Conservation (phyloP, 2,113 vertebrate genomes). For the Atrichornis clamosus region DNA sequence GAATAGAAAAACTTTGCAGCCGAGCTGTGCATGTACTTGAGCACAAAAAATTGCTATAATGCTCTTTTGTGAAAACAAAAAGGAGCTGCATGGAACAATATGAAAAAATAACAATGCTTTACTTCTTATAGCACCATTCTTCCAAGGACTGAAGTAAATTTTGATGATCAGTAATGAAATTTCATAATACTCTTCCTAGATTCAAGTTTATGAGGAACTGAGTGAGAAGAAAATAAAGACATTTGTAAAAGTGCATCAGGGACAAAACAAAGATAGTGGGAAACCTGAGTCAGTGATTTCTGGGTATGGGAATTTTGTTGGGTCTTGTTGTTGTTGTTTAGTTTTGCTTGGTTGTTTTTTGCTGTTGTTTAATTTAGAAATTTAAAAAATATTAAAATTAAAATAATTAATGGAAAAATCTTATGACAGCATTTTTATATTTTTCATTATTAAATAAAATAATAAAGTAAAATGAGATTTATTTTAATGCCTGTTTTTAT, state of each 20-base stretch:
- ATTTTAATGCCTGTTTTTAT: not conserved
- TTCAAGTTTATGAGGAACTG: not conserved
- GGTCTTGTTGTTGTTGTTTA: not conserved
- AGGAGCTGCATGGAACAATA: not conserved
- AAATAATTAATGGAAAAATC: too few relatives aligned
- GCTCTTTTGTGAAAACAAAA: not conserved
- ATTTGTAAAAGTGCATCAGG: not conserved
- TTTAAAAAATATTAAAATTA: too few relatives aligned
- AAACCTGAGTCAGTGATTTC: not conserved
- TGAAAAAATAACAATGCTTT: not conserved
- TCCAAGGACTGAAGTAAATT: not conserved
- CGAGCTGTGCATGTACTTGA: not conserved
- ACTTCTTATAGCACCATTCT: not conserved
- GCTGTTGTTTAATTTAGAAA: not conserved
- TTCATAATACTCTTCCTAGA: not conserved
- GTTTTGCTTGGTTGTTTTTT: not conserved
- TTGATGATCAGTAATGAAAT: not conserved
- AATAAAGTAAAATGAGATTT: not conserved
- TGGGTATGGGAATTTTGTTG: rapidly evolving
- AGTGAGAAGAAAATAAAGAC: not conserved
- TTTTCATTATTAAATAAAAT: not conserved
- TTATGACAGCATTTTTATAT: not conserved
- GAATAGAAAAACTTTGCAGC: not conserved
- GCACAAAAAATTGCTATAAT: not conserved
- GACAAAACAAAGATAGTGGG: not conserved